Evolutionary conservation across 2,113 vertebrate genomes (phyloP).

Genomic region (Nerophis lumbriciformis): DNA sequence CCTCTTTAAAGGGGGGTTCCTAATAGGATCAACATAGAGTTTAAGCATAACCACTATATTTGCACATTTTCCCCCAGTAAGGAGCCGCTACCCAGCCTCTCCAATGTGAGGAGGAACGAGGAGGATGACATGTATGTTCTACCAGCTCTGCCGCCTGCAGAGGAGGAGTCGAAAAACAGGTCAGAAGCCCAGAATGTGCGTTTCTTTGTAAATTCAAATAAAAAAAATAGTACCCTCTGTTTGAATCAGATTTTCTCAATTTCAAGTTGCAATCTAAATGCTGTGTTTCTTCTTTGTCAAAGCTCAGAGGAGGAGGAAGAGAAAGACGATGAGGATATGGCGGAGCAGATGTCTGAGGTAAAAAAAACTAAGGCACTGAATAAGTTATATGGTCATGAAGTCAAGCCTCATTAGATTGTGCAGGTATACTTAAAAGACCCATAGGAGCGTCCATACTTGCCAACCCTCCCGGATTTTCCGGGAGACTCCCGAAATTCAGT

Average conservation of each 20-base stretch:
- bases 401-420: too few relatives aligned
- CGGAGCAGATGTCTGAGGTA: conserved; percentile 77
- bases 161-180: conserved; percentile 80
- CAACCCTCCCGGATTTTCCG: too few relatives aligned
- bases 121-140: conserved; percentile 85
- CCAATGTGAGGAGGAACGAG: conserved; percentile 77
- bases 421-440: too few relatives aligned
- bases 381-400: background rate
- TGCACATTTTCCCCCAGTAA: conserved; percentile 55
- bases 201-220: too few relatives aligned
- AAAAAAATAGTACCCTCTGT: background rate
- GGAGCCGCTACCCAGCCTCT: conserved; percentile 81
- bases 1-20: too few relatives aligned
- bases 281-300: background rate
- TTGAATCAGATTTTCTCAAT: background rate
- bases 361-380: conserved; percentile 6
- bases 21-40: too few relatives aligned
- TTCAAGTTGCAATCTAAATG: background rate
- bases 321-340: conserved; percentile 71
- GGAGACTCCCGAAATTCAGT: too few relatives aligned
- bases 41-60: background rate
- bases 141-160: conserved; percentile 73
- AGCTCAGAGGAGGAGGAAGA: conserved; percentile 85
- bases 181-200: background rate
- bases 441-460: too few relatives aligned